Evolutionary conservation across 2,797 vertebrate species (phyloP).

Genomic region (Coranthus polyacanthus): DNA sequence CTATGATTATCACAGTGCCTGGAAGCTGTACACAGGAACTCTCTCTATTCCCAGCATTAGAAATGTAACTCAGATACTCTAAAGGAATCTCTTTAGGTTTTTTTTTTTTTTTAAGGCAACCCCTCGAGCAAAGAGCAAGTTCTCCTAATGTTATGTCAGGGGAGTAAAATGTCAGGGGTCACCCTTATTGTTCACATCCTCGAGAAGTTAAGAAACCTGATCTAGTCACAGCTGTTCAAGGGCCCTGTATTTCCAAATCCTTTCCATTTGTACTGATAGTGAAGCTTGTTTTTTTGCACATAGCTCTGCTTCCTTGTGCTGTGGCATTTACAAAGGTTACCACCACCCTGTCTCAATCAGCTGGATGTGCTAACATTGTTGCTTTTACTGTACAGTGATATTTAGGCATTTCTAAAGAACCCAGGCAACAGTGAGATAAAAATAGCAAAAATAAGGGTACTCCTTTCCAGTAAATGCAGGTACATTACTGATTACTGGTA

Average conservation of each 20-base stretch:
- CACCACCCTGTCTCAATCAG: too few species aligned
- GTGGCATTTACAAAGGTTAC: neutral
- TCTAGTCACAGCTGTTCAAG: neutral
- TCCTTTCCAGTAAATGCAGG: neutral
- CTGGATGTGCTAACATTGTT: neutral
- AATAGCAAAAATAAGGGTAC: neutral
- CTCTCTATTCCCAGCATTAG: slow-evolving; percentile 15
- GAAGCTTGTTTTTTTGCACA: neutral
- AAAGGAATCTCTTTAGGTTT: neutral
- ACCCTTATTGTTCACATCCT: neutral
- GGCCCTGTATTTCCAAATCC: too few species aligned
- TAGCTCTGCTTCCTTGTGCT: too few species aligned
- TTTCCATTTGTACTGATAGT: too few species aligned
- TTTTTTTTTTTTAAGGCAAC: too few species aligned
- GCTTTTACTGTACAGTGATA: neutral
- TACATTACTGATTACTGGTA: neutral
- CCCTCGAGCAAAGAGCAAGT: slow-evolving; percentile 47
- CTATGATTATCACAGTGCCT: neutral
- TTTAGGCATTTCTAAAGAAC: too few species aligned
- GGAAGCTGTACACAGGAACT: neutral
- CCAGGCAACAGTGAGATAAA: neutral
- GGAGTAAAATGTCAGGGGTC: slow-evolving; percentile 5
- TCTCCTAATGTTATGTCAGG: fast-evolving
- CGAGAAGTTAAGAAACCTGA: neutral
- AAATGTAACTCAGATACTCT: neutral